Percentiles rank a stretch among this genome's conserved stretches.
Conservation (phyloP, 2,113 vertebrate species). For the Pelvicachromis taeniatus region DNA sequence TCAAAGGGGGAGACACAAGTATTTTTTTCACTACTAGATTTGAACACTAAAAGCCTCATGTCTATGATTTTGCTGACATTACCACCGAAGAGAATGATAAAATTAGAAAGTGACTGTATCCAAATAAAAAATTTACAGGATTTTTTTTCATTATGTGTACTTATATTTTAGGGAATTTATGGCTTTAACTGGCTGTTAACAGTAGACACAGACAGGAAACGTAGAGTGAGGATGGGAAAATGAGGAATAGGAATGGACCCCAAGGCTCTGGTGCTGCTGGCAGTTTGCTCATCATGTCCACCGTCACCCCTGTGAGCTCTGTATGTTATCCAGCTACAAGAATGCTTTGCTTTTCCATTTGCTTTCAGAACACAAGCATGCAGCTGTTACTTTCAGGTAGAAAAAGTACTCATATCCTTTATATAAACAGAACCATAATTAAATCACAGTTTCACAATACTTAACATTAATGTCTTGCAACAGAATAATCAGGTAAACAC, state of each 20-base stretch:
- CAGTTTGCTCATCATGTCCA: background rate
- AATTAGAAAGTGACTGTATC: background rate
- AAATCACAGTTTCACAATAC: background rate
- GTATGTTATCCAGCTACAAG: background rate
- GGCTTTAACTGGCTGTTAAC: background rate
- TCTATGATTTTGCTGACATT: background rate
- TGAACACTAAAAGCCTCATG: background rate
- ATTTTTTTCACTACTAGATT: background rate
- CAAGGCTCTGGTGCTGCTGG: background rate
- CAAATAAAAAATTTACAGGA: background rate
- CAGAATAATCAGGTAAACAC: background rate
- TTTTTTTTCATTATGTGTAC: background rate
- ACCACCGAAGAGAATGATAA: background rate
- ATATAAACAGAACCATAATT: background rate
- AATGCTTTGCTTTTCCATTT: background rate
- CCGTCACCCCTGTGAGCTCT: background rate
- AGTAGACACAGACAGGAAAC: background rate
- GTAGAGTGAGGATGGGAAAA: background rate
- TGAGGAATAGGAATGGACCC: background rate
- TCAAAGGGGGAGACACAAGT: background rate
- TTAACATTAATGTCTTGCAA: background rate
- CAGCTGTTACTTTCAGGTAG: background rate
- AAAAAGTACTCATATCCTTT: background rate
- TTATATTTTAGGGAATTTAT: background rate
- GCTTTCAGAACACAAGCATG: background rate